Base-by-base conservation (phyloP, 1,140 invertebrate genomes). In the Sitophilus oryzae region DNA sequence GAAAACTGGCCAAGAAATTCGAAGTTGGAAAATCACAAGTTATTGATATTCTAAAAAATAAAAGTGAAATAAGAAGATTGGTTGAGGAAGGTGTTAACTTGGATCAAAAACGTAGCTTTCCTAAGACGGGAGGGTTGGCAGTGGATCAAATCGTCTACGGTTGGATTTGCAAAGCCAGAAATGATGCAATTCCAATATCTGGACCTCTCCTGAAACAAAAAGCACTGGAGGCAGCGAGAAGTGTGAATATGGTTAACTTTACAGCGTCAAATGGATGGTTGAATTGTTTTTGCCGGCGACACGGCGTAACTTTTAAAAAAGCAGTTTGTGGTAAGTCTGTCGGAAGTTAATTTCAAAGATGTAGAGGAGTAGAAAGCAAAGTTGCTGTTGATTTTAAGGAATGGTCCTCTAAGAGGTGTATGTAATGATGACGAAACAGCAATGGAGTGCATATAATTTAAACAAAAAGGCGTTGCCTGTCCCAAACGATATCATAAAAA, bases 261-360 rank as follows among this genome's bases (percentile, higher is more conserved):
- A 25, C 8, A 52, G 48, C 55, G 9, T 57, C 55, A n/a, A 52
- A 30, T 35, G 54, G 49, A 9, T 57, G 49, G 55, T 23, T 57
- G 22, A 49, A 57, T 10, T 34, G 21, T 10, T 52, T 52, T 23
- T n/a, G 55, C 16, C 35, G 11, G 6, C 47, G 55, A 1, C 38
- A 52, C 18, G 43, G 52, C 14, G 52, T 56, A 2, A 25, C 1
- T 2, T 43, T 43, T 10, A 48, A 25, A 21, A 9, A 3, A 15
- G 37, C 30, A 18, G 59, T n/a, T n/a, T n/a, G n/a, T n/a, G n/a
- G n/a, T n/a, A n/a, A n/a, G n/a, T n/a, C n/a, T n/a, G n/a, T n/a
- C n/a, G n/a, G n/a, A n/a, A n/a, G n/a, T n/a, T n/a, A n/a, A n/a
- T n/a, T n/a, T n/a, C n/a, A n/a, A n/a, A n/a, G n/a, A n/a, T n/a